Conservation (phyloP, 2,888 invertebrate genomes). For the Didymodactylos carnosus region DNA sequence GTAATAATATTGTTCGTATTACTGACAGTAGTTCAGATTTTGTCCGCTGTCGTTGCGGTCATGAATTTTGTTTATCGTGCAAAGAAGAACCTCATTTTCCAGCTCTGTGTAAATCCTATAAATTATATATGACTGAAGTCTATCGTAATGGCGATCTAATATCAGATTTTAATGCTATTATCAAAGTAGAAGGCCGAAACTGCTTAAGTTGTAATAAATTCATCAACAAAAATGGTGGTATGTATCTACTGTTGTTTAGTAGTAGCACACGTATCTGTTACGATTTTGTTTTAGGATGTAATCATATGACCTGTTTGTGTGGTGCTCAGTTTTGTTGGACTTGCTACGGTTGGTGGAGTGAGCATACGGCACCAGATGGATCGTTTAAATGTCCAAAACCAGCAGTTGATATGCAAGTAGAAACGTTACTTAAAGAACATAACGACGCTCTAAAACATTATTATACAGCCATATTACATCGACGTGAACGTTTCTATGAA, state of each 20-base stretch:
- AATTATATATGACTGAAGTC: not conserved
- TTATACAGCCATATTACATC: not conserved
- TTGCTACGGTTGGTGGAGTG: not conserved
- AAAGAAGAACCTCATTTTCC: not conserved
- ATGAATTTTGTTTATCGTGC: not conserved
- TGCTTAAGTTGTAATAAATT: not conserved
- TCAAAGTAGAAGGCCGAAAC: not conserved
- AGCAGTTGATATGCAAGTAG: not conserved
- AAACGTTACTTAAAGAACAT: not conserved
- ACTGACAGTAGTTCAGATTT: not conserved
- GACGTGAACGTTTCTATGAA: not conserved
- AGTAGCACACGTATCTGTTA: no score
- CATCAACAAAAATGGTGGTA: not conserved
- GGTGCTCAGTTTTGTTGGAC: constrained; percentile 5
- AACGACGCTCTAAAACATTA: not conserved
- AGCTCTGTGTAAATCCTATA: not conserved
- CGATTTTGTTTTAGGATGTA: no score
- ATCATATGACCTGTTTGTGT: constrained; percentile 7
- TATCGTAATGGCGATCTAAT: not conserved
- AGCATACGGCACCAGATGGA: not conserved
- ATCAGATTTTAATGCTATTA: no score
- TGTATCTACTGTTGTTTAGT: no score
- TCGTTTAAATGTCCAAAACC: not conserved
- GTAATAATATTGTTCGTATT: not conserved
- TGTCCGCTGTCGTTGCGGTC: not conserved